Conservation (phyloP, 2,797 vertebrate genomes). For the Cossypha heuglini region DNA sequence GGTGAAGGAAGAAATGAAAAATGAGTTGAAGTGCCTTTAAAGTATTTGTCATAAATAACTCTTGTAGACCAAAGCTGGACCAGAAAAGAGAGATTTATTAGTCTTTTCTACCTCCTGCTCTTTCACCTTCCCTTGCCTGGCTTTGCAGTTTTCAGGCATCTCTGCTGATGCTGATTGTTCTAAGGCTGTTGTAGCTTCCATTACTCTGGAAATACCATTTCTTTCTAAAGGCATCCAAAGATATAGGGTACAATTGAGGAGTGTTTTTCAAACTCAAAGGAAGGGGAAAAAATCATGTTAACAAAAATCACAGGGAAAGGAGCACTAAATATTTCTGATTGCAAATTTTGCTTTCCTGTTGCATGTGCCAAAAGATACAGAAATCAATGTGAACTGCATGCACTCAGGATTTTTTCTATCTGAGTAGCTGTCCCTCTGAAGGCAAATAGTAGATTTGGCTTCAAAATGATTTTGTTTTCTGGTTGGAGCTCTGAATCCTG, state of each 20-base stretch:
- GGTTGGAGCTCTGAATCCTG: background rate
- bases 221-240: background rate
- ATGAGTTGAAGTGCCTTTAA: background rate
- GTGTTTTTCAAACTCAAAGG: background rate
- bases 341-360: background rate
- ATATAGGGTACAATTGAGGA: background rate
- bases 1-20: background rate
- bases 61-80: background rate
- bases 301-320: background rate
- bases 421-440: background rate
- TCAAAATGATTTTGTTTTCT: background rate
- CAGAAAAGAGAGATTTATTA: background rate
- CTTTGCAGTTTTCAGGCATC: background rate
- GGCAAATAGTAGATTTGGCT: background rate
- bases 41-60: background rate
- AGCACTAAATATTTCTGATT: background rate
- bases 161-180: background rate
- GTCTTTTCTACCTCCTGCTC: background rate
- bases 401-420: background rate
- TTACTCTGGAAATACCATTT: background rate
- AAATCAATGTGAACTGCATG: background rate
- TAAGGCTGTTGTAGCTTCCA: background rate
- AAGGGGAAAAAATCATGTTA: background rate
- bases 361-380: background rate
- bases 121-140: background rate